phyloP scores from a whole-genome alignment of 2,113 vertebrate genomes.

The Tursiops truncatus region DNA sequence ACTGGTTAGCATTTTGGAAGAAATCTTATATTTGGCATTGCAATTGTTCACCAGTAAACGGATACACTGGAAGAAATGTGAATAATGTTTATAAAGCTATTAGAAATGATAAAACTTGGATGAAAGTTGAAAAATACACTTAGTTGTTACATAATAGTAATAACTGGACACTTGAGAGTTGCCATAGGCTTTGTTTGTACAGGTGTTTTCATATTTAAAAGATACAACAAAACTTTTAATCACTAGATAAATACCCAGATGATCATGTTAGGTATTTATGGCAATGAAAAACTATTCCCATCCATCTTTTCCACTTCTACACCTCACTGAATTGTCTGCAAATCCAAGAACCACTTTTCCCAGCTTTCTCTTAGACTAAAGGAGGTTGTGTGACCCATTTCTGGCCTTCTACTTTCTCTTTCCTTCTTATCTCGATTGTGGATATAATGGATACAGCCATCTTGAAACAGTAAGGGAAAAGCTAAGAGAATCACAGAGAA shows the following conservation, averaged over 20 bases:
- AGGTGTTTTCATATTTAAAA: not conserved
- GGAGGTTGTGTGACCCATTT: not conserved
- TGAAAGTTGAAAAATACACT: not conserved
- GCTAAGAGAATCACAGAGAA: conserved; percentile 1
- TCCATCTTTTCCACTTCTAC: not conserved
- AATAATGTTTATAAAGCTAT: not conserved
- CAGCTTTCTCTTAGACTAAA: not conserved
- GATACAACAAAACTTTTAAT: not conserved
- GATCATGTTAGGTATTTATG: not conserved
- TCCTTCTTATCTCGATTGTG: not conserved
- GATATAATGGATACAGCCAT: not conserved
- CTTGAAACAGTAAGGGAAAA: conserved; percentile 5
- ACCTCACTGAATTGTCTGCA: not conserved
- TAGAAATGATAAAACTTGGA: not conserved
- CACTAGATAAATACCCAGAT: not conserved
- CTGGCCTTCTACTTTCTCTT: not conserved
- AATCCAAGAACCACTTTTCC: not conserved
- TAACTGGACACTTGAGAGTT: not conserved
- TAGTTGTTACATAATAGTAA: not conserved
- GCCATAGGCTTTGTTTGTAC: not conserved
- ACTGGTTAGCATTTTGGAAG: not conserved
- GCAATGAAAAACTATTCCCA: not conserved
- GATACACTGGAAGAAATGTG: not conserved
- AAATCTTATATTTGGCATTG: not conserved
- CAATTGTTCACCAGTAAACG: not conserved